Evolutionary conservation across 2,888 invertebrate genomes (phyloP).

Genomic region (Fragum whitleyi): DNA sequence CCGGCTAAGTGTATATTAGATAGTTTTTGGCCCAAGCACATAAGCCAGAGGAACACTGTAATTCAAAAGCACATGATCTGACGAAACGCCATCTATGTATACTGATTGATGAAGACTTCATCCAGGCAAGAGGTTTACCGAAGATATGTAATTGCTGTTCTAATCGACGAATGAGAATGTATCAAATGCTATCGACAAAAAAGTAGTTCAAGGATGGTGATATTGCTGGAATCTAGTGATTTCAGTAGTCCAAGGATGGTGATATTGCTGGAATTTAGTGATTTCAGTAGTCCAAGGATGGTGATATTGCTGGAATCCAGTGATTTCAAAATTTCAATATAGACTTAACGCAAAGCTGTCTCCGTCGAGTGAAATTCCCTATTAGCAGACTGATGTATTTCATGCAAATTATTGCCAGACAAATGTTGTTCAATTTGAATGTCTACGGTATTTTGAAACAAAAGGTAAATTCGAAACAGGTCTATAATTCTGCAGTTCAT

Average conservation of each 20-base stretch:
- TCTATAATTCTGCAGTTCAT: conserved; percentile 47
- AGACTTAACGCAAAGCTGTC: conserved; percentile 48
- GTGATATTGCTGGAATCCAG: conserved; percentile 45
- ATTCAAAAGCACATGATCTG: conserved; percentile 37
- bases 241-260: conserved; percentile 28
- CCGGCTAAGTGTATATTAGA: conserved; percentile 31
- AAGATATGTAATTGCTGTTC: conserved; percentile 34
- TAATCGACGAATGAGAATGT: conserved; percentile 16
- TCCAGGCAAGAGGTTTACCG: too few relatives aligned
- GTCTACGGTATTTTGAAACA: conserved; percentile 49
- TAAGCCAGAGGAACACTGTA: conserved; percentile 38
- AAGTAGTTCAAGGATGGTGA: conserved; percentile 26
- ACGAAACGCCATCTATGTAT: conserved; percentile 36
- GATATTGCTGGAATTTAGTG: conserved; percentile 46
- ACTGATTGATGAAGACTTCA: conserved; percentile 16
- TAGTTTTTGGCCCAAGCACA: too few relatives aligned
- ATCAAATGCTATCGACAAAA: conserved; percentile 47
- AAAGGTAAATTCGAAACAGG: conserved; percentile 59
- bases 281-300: conserved; percentile 29
- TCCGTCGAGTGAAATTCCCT: conserved; percentile 53
- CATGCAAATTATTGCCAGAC: conserved; percentile 39
- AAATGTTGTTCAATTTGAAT: conserved; percentile 32
- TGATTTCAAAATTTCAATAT: conserved; percentile 47
- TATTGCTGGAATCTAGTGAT: conserved; percentile 45
- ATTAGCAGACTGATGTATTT: conserved; percentile 47